Evolutionary conservation across 2,888 invertebrate species (phyloP).

Genomic region (Hypselothyrea guttata): DNA sequence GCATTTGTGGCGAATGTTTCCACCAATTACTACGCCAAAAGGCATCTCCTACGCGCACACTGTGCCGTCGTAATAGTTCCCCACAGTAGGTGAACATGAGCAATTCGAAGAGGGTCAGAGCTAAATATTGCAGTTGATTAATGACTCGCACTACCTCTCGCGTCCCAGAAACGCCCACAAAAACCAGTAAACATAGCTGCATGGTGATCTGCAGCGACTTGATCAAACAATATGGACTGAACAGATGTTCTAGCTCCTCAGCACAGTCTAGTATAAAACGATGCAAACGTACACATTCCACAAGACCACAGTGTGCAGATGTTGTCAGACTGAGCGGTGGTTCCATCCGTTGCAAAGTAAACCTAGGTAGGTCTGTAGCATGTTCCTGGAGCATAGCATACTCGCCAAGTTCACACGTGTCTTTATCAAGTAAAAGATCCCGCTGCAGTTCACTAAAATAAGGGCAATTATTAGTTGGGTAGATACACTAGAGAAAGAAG

Average conservation of each 20-base stretch:
- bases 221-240: conserved; percentile 78
- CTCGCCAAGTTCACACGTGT: conserved; percentile 67
- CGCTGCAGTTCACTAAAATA: conserved; percentile 38
- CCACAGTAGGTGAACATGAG: conserved; percentile 80
- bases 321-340: background rate
- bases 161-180: conserved; percentile 75
- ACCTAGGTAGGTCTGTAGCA: conserved; percentile 48
- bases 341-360: conserved; percentile 6
- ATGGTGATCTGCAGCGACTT: conserved; percentile 81
- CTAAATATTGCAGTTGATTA: conserved; percentile 76
- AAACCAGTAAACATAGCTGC: conserved; percentile 80
- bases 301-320: conserved; percentile 55
- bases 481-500: too few species aligned
- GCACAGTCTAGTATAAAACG: conserved; percentile 79
- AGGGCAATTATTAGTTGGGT: background rate
- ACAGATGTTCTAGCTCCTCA: conserved; percentile 78
- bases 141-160: conserved; percentile 63
- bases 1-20: conserved; percentile 58
- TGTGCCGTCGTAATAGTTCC: conserved; percentile 74
- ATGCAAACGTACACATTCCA: conserved; percentile 79
- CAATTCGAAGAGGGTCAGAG: conserved; percentile 73
- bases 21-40: conserved; percentile 78
- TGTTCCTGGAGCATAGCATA: conserved; percentile 67
- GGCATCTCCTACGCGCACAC: conserved; percentile 77
- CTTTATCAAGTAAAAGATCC: conserved; percentile 35